Conservation (phyloP, 2,888 invertebrate genomes). For the Athalia rosae region DNA sequence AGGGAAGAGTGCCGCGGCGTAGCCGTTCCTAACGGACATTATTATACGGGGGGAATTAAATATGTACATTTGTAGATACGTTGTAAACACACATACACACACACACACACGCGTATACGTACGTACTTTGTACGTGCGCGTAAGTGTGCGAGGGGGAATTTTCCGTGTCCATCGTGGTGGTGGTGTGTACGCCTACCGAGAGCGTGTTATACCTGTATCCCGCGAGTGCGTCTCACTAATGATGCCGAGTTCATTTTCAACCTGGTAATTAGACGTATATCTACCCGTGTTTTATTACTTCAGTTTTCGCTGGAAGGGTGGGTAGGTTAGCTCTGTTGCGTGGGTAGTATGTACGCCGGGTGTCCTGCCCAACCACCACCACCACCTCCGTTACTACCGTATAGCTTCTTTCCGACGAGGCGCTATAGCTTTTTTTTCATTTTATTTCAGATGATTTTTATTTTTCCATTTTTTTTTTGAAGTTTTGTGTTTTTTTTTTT, state of each 20-base stretch:
- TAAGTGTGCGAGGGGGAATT: background rate
- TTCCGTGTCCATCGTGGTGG: too few relatives aligned
- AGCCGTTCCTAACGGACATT: too few relatives aligned
- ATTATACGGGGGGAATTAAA: background rate
- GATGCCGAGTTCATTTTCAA: slow-evolving; percentile 44
- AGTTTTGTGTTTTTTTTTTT: slow-evolving; percentile 6
- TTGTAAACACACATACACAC: background rate
- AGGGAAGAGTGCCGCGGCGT: too few relatives aligned
- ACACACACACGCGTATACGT: background rate
- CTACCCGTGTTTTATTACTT: slow-evolving; percentile 31
- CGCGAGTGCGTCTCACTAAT: slow-evolving; percentile 37
- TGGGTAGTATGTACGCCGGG: background rate
- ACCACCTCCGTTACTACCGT: background rate
- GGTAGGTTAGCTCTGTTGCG: too few relatives aligned
- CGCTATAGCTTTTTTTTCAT: background rate
- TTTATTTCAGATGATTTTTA: background rate
- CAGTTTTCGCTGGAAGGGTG: slow-evolving; percentile 2
- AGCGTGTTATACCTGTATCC: slow-evolving; percentile 7
- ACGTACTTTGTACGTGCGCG: slow-evolving; percentile 12
- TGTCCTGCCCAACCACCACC: background rate
- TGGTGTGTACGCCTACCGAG: background rate
- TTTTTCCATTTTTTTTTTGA: background rate
- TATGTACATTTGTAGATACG: background rate
- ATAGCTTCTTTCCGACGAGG: slow-evolving; percentile 5
- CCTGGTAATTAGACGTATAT: slow-evolving; percentile 44